Evolutionary conservation across 2,888 invertebrate genomes (phyloP), one percentile per base, ranked within the genome.

Genomic region (Paralinhomoeus sp.): DNA sequence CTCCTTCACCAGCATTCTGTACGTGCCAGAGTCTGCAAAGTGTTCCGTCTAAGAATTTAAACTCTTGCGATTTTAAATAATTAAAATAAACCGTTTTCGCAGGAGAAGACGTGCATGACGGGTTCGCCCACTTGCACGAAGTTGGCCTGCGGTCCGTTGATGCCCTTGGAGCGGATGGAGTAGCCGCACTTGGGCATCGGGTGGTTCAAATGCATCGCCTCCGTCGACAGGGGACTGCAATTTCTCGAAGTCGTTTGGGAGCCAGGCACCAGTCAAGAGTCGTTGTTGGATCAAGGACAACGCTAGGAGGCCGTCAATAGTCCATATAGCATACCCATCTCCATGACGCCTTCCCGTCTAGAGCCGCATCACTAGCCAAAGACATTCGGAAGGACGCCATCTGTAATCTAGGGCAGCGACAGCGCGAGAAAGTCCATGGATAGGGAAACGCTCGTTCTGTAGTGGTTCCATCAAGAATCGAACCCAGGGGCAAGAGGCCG

Each of bases 91-190:
- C 44, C 35, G n/a, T 44, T 40, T 5, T 47, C 45, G 34, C 47
- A 47, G 3, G 18, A 13, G 42, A 47, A 47, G 21, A 42, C 17
- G 37, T 47, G 47, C 3, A 47, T 39, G 18, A 47, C 38, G 1
- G 47, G 45, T 12, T 47, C 45, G 2, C 47, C 47, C 5, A 47
- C 45, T 15, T 33, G 24, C 1, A 39, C 47, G 23, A 42, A 45
- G 12, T 23, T 41, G 3, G 47, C 47, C 15, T 12, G 22, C 2
- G 47, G 45, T 13, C 47, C 47, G 17, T 45, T 34, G n/a, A 34
- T 9, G 24, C 37, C 23, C 17, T 45, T 36, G 20, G 24, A 18
- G 15, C 45, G 45, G 18, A 47, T 43, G 18, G 23, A 18, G 33
- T 47, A 47, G 21, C 36, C 23, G 37, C 47, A 47, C 21, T 33